These are phyloP conservation scores for Tipula confusa DNA, from an alignment of 2,888 invertebrate genomes.

Conservation along the genomic window DNA sequence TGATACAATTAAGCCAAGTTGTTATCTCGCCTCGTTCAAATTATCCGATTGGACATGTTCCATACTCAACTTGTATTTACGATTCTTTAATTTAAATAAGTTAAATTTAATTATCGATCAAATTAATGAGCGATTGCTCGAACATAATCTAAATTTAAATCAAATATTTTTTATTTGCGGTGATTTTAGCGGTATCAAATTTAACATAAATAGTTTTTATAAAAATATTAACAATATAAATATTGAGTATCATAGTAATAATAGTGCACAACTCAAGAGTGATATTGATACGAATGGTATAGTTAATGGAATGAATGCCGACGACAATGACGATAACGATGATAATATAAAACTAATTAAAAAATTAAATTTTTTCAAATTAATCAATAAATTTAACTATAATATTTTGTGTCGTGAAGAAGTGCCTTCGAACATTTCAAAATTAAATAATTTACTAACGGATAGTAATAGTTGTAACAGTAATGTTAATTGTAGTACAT, in stretches of 20 bases:
- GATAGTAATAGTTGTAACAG: conserved; percentile 7
- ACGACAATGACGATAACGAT: background rate
- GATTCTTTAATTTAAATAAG: conserved; percentile 31
- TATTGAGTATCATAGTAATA: conserved; percentile 8
- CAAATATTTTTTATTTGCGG: conserved; percentile 43
- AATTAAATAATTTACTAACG: background rate
- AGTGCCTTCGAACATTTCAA: conserved; percentile 28
- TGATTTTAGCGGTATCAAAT: conserved; percentile 43
- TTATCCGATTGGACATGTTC: conserved; percentile 32
- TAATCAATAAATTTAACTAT: conserved; percentile 29
- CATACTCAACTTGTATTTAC: conserved; percentile 31
- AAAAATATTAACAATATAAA: conserved; percentile 35
- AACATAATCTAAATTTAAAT: conserved; percentile 32
- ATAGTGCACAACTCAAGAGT: conserved; percentile 14
- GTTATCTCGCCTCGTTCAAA: conserved; percentile 28
- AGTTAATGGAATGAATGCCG: background rate
- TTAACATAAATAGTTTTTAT: conserved; percentile 37
- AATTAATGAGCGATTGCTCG: conserved; percentile 21
- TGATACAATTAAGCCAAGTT: conserved; percentile 3
- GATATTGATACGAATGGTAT: background rate
- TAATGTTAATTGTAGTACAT: conserved; percentile 26
- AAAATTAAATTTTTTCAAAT: conserved; percentile 17
- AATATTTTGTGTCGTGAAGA: conserved; percentile 33
- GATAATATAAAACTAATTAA: conserved; percentile 21
- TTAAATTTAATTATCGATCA: conserved; percentile 27